A percentile compares a stretch with the other conserved stretches of the same genome.
Evolutionary conservation across 1,140 invertebrate species (phyloP).

Genomic region (Drosophila rhopaloa): DNA sequence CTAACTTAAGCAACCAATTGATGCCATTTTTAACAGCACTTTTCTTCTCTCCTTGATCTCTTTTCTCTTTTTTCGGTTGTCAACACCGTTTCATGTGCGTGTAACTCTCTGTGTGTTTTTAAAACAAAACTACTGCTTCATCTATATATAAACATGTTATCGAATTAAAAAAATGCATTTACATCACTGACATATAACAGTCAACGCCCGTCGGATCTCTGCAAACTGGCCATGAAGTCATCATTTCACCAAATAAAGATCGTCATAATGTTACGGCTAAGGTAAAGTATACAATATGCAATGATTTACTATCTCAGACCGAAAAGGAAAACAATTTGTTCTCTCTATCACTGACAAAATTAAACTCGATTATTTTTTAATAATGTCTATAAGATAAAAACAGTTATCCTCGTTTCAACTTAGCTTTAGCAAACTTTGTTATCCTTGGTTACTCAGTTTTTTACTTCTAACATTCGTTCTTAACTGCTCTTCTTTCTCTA

Average conservation of each 20-base stretch:
- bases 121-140: constrained; percentile 53
- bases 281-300: constrained; percentile 86
- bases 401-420: constrained; percentile 31
- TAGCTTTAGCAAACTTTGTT: constrained; percentile 32
- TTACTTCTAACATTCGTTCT: constrained; percentile 40
- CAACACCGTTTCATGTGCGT: constrained; percentile 65
- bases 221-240: constrained; percentile 94
- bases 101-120: constrained; percentile 57
- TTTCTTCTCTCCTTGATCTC: constrained; percentile 62
- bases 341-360: constrained; percentile 14
- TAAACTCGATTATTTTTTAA: constrained; percentile 23
- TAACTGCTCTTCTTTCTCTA: constrained; percentile 29
- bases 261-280: constrained; percentile 91
- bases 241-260: constrained; percentile 95
- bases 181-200: constrained; percentile 85
- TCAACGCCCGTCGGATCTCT: constrained; percentile 96
- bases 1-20: constrained; percentile 54
- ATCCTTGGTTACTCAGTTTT: constrained; percentile 29
- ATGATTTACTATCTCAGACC: constrained; percentile 32
- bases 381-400: constrained; percentile 33
- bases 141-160: constrained; percentile 55
- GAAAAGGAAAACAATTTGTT: constrained; percentile 23
- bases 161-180: constrained; percentile 61
- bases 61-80: constrained; percentile 62
- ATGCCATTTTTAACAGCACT: constrained; percentile 71